Base-by-base conservation (phyloP, 2,797 vertebrate species). In the Balearica regulorum region DNA sequence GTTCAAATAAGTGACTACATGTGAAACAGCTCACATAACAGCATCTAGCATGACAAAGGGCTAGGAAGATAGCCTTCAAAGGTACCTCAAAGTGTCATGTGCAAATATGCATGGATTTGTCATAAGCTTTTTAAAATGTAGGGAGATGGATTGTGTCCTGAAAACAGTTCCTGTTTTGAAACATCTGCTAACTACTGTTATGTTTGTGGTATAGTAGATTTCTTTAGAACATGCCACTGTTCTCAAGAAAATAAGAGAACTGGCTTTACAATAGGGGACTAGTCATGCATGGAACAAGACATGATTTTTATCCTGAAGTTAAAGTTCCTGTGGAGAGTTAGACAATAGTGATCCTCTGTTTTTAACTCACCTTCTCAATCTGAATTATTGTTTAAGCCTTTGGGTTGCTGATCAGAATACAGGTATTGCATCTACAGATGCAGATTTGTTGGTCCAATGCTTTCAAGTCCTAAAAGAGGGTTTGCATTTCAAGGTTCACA, bases 401-500 rank as follows among this genome's bases (percentile, higher is more conserved):
- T 10, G 15, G 33, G 37, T 8, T 44, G 26, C 54, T 83, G 54
- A 41, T 57, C 28, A 12, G 31, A 35, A 58, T 48, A 41, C 14
- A 25, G 28, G 19, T 53, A 25, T 54, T 61, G 33, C 16, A 24
- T 25, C 37, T 54, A 9, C 39, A 33, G 53, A 19, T 20, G 39
- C 12, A 28, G 25, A 22, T 39, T 19, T 44, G 21, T 37, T 61
- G 33, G 21, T 48, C 5, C 16, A 57, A 29, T 18, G 17, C 41
- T 65, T 35, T 21, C 16, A n/a, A 17, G 33, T 24, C n/a, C 21
- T 39, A 12, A 26, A 69, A 78, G 49, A 41, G 44, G 49, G 14
- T 13, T 41, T 76, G 55, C 10, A 9, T 53, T 60, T 51, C 31
- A 13, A 5, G 20, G 35, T 8, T 1, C 14, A 19, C 0, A 1